Percentiles rank a stretch among this genome's conserved stretches.
Conservation (phyloP, 2,888 invertebrate species). For the Bellardia pandia region DNA sequence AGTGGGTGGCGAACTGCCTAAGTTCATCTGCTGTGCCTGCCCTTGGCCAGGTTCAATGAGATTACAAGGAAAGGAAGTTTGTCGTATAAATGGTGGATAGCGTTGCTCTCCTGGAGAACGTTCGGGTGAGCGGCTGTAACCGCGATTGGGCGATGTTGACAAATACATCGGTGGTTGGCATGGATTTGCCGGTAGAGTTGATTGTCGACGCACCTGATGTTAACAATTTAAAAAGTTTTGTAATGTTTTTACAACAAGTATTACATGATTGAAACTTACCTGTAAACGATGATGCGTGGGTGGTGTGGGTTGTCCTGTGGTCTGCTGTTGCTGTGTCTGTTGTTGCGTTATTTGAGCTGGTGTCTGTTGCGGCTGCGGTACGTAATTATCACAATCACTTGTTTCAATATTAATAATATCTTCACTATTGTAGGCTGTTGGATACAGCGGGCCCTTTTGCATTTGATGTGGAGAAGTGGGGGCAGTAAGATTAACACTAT, state of each 20-base stretch:
- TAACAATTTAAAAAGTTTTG: background rate
- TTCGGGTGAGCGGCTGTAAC: slow-evolving; percentile 83
- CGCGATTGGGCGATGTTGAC: slow-evolving; percentile 83
- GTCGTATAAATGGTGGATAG: slow-evolving; percentile 83
- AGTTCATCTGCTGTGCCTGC: slow-evolving; percentile 52
- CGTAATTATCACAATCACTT: slow-evolving; percentile 79
- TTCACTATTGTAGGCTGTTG: slow-evolving; percentile 80
- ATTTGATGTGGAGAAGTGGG: slow-evolving; percentile 83
- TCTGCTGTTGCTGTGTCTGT: slow-evolving; percentile 54
- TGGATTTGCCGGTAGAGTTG: slow-evolving; percentile 82
- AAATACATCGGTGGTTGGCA: slow-evolving; percentile 81
- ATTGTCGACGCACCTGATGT: slow-evolving; percentile 82
- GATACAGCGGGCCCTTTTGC: slow-evolving; percentile 81
- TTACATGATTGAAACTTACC: slow-evolving; percentile 59
- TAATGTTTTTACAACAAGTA: background rate
- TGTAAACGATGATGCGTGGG: slow-evolving; percentile 80
- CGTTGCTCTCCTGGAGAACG: slow-evolving; percentile 81
- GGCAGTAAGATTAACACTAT: slow-evolving; percentile 81
- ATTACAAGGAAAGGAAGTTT: slow-evolving; percentile 83
- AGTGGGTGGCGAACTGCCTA: slow-evolving; percentile 62
- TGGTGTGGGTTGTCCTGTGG: slow-evolving; percentile 66
- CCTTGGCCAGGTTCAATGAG: slow-evolving; percentile 75
- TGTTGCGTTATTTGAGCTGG: slow-evolving; percentile 61
- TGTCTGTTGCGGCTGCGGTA: slow-evolving; percentile 74
- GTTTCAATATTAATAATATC: slow-evolving; percentile 80